Evolutionary conservation across 2,888 invertebrate genomes (phyloP).

Genomic region (Julus scanicus): DNA sequence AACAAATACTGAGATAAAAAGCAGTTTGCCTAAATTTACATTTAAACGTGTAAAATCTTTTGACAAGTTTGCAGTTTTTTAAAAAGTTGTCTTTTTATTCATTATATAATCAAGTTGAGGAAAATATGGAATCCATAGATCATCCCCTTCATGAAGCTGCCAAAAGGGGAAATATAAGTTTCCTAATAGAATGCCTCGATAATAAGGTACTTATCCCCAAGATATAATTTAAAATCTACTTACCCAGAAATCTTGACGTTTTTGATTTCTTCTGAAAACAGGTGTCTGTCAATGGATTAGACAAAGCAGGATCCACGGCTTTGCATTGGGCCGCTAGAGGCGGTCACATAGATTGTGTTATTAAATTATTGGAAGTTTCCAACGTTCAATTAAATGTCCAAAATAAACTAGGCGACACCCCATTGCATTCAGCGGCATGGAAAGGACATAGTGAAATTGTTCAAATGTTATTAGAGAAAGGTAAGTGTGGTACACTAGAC

Average conservation of each 20-base stretch:
- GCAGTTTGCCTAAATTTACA: too few species aligned
- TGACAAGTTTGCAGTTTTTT: too few species aligned
- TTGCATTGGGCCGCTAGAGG: slow-evolving; percentile 76
- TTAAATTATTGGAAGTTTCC: slow-evolving; percentile 68
- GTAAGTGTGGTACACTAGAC: slow-evolving; percentile 63
- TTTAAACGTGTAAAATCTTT: background rate
- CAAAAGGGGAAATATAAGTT: slow-evolving; percentile 73
- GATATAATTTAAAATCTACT: slow-evolving; percentile 63
- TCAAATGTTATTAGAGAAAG: slow-evolving; percentile 69
- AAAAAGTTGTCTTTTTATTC: background rate
- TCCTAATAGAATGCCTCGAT: slow-evolving; percentile 72
- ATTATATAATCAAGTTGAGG: slow-evolving; percentile 67
- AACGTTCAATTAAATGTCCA: slow-evolving; percentile 69
- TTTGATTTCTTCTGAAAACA: slow-evolving; percentile 59
- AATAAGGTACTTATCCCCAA: slow-evolving; percentile 72
- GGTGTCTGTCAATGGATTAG: slow-evolving; percentile 74
- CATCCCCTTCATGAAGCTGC: slow-evolving; percentile 76
- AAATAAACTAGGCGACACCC: slow-evolving; percentile 76
- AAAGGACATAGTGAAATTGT: slow-evolving; percentile 72
- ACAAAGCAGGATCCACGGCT: slow-evolving; percentile 75
- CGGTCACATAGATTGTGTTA: slow-evolving; percentile 72
- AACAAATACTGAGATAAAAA: too few species aligned
- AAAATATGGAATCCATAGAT: slow-evolving; percentile 71
- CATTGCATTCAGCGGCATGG: slow-evolving; percentile 73
- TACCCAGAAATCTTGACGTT: background rate